phyloP scores from a whole-genome alignment of 92 coral and sea anemone genomes.

The Plumapathes pennacea region DNA sequence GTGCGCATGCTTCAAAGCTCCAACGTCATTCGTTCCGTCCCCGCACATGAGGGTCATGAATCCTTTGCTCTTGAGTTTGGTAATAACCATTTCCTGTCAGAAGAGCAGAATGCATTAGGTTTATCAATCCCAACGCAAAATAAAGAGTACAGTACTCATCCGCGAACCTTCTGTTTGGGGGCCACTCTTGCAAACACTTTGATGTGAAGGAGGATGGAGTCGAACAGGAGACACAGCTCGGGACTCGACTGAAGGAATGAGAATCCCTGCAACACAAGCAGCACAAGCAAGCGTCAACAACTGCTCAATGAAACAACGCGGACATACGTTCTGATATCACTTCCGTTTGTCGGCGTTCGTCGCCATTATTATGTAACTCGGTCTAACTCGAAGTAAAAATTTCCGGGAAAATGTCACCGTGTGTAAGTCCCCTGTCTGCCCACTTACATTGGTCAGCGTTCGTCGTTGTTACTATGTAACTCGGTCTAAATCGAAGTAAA shows the following conservation, averaged over 20 bases:
- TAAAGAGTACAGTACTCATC: not conserved
- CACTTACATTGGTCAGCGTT: too few species aligned
- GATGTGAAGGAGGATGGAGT: conserved; percentile 62
- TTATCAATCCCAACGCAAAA: not conserved
- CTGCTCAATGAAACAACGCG: not conserved
- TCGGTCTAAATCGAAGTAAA: too few species aligned
- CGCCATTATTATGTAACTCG: too few species aligned
- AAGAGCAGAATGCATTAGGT: not conserved
- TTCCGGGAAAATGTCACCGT: too few species aligned
- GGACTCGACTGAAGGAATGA: conserved; percentile 59
- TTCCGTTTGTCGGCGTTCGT: too few species aligned
- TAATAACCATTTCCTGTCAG: conserved; percentile 84
- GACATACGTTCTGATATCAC: too few species aligned
- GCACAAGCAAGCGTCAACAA: not conserved
- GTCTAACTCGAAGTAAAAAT: too few species aligned
- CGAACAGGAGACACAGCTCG: conserved; percentile 52
- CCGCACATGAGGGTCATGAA: conserved; percentile 97
- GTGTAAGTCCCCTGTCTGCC: too few species aligned
- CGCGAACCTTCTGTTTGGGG: conserved; percentile 90
- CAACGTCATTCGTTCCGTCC: conserved; percentile 98
- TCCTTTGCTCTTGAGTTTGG: conserved; percentile 89
- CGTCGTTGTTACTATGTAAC: too few species aligned
- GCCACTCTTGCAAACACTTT: conserved; percentile 97
- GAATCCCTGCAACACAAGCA: conserved; percentile 67
- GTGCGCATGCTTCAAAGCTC: conserved; percentile 98